Conservation (phyloP, 2,888 invertebrate genomes). For the Ceramica pisi region DNA sequence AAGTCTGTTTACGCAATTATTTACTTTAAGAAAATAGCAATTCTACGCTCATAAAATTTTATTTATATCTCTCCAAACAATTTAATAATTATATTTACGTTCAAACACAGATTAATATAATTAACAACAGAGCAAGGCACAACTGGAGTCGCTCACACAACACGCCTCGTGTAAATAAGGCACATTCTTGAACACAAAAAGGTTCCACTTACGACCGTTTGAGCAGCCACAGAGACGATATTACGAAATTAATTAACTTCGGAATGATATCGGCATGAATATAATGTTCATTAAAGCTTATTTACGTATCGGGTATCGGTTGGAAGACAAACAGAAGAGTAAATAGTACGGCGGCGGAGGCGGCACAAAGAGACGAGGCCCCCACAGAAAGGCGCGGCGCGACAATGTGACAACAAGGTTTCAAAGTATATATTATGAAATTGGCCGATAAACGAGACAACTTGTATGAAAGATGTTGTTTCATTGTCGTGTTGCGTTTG, state of each 20-base stretch:
- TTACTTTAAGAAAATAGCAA: not conserved
- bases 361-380: not conserved
- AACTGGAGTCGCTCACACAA: constrained; percentile 2
- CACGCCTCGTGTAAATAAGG: constrained; percentile 18
- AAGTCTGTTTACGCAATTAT: not conserved
- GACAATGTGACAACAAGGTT: not conserved
- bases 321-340: constrained; percentile 35
- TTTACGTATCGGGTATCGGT: constrained; percentile 47
- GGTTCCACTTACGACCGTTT: constrained; percentile 21
- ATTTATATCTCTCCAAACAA: not conserved
- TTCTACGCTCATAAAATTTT: not conserved
- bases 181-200: constrained; percentile 19
- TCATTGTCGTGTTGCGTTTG: too few species aligned
- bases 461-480: too few species aligned
- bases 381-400: not conserved
- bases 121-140: constrained; percentile 13
- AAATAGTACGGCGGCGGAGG: constrained; percentile 7
- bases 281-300: constrained; percentile 53
- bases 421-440: too few species aligned
- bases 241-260: constrained; percentile 61
- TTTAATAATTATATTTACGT: constrained; percentile 23
- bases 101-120: constrained; percentile 18
- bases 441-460: too few species aligned
- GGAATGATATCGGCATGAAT: constrained; percentile 46
- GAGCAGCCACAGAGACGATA: constrained; percentile 38